A percentile compares a stretch with the other conserved stretches of the same genome.
These are phyloP conservation scores for Bos indicus DNA, from an alignment of 2,113 vertebrate genomes.

Conservation along the genomic window DNA sequence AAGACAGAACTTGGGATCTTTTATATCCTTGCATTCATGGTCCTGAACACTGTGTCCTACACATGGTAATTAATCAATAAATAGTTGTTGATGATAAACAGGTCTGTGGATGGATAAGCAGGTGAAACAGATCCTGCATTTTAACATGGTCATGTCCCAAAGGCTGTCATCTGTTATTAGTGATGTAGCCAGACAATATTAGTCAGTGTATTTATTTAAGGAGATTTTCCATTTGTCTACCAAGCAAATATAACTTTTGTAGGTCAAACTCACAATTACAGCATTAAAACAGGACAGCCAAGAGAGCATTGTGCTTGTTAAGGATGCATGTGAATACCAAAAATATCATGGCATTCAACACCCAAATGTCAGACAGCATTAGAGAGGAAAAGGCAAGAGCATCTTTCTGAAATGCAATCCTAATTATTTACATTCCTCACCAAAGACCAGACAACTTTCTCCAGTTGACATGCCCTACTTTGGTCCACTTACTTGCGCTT, in stretches of 20 bases:
- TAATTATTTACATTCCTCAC: constrained; percentile 12
- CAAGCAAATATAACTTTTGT: constrained; percentile 53
- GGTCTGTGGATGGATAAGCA: accelerated
- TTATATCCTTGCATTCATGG: background rate
- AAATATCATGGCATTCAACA: constrained; percentile 56
- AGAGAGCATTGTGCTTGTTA: background rate
- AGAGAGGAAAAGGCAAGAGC: background rate
- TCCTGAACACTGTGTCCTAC: background rate
- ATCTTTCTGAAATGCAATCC: background rate
- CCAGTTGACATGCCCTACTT: background rate
- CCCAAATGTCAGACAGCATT: constrained; percentile 62
- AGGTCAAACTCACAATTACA: constrained; percentile 56
- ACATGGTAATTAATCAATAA: background rate
- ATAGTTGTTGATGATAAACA: background rate
- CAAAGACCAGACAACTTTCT: background rate
- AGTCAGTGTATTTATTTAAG: constrained; percentile 31
- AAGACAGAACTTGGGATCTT: background rate
- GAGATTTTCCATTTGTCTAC: constrained; percentile 45
- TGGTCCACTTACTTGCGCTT: background rate
- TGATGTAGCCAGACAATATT: background rate
- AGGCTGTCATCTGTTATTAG: background rate
- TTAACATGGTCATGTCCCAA: background rate
- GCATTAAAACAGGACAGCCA: constrained; percentile 25
- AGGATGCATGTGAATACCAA: constrained; percentile 15
- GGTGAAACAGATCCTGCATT: background rate